Evolutionary conservation across 2,797 vertebrate species (phyloP).

Genomic region (Lepus townsendii): DNA sequence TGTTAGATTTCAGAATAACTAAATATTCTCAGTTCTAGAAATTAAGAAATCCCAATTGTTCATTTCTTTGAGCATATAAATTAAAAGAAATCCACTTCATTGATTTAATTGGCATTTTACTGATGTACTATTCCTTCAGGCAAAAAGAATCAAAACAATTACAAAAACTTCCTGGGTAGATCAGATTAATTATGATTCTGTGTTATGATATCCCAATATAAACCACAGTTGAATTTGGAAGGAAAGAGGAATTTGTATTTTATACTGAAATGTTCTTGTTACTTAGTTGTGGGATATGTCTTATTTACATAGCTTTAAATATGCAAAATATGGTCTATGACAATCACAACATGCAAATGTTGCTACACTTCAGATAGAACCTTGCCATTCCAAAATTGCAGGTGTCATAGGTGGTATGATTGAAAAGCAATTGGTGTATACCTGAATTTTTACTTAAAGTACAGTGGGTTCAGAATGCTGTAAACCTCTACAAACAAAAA

Average conservation of each 20-base stretch:
- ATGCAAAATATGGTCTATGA: background rate
- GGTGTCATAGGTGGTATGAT: background rate
- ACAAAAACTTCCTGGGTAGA: background rate
- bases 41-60: constrained; percentile 28
- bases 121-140: constrained; percentile 42
- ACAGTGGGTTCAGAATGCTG: background rate
- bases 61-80: background rate
- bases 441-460: background rate
- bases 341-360: background rate
- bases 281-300: background rate
- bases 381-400: constrained; percentile 4
- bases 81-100: constrained; percentile 37
- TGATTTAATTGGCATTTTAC: constrained; percentile 60
- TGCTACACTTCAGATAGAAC: constrained; percentile 43
- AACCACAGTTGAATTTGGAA: background rate
- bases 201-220: constrained; percentile 26
- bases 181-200: constrained; percentile 60
- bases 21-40: constrained; percentile 34
- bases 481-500: background rate
- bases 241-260: constrained; percentile 25
- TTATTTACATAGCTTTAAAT: constrained; percentile 51
- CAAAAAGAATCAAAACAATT: constrained; percentile 71
- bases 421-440: background rate
- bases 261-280: constrained; percentile 34
- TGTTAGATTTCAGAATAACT: constrained; percentile 26